Base-by-base conservation (phyloP, 2,113 vertebrate species). In the Halichoeres trimaculatus region DNA sequence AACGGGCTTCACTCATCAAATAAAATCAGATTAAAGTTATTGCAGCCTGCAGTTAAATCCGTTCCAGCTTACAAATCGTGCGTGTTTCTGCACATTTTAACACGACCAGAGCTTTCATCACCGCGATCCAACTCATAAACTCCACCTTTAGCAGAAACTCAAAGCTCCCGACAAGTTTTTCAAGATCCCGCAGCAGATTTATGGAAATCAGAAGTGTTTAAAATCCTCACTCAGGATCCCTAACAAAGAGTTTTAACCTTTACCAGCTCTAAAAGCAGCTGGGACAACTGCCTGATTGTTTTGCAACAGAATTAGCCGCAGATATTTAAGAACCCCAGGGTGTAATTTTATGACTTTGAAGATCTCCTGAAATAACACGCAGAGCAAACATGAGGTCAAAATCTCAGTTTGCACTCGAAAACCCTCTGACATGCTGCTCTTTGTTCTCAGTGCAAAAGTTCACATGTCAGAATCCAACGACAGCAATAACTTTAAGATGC, bases 11-110 rank as follows among this genome's bases (percentile, higher is more conserved):
- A 34, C 34, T n/a, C n/a, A 67, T n/a, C 3, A 1, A 52, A 20
- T 1, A 0, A 35, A 30, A 68, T 52, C 56, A 58, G 43, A 69
- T 72, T 48, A 36, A 72, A 60, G 26, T 24, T 40, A 26, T 14
- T 66, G 76, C 8, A 19, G 56, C 40, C 20, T 72, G 43, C 73
- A 59, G 56, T 43, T 54, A 10, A 66, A 77, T 14, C 13, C 24
- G 17, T 45, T 61, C 57, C 45, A 2, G 50, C 19, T 59, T 69
- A 17, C 43, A 4, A 53, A 61, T 6, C 22, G 66, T 58, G 30
- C 62, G 23, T 55, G 43, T 38, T 5, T 41, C 22, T 59, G 55
- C 38, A 24, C 17, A 56, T 57, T 74, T 56, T 34, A n/a, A 56
- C 56, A 34, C 23, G 1, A 55, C 5, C 2, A 11, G 54, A n/a